Evolutionary conservation across 1,140 invertebrate genomes (phyloP).

Genomic region (Homarus americanus): DNA sequence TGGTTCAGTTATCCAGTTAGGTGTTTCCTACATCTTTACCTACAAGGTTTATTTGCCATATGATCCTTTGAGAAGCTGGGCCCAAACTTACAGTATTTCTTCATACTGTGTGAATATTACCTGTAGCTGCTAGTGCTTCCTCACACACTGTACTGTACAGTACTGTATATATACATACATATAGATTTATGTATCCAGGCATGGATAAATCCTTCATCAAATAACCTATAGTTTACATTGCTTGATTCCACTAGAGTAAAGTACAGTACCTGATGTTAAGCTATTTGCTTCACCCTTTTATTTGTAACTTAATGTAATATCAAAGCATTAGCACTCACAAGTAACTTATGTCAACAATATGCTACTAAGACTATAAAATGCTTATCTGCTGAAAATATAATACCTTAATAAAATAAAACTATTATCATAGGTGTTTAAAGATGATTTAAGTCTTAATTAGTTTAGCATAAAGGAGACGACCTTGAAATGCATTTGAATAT

Average conservation of each 20-base stretch:
- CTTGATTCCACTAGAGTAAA: neutral
- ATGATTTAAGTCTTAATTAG: too few relatives aligned
- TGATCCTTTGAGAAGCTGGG: too few relatives aligned
- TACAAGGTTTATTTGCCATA: too few relatives aligned
- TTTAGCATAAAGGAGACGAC: too few relatives aligned
- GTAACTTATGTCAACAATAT: neutral
- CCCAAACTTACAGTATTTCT: too few relatives aligned
- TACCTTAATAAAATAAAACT: neutral
- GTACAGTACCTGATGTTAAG: neutral
- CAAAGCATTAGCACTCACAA: too few relatives aligned
- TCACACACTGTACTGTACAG: neutral
- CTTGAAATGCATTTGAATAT: neutral
- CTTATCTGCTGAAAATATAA: neutral
- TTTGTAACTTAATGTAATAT: slow-evolving; percentile 7
- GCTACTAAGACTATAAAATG: neutral
- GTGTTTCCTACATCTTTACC: too few relatives aligned
- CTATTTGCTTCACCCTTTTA: neutral
- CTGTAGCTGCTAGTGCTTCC: neutral
- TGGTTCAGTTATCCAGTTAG: too few relatives aligned
- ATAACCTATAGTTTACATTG: neutral
- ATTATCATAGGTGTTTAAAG: too few relatives aligned
- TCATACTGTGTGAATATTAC: neutral
- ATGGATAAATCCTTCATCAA: neutral
- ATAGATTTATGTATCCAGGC: neutral
- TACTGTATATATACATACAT: neutral